A percentile compares a stretch with the other conserved stretches of the same genome.
Evolutionary conservation across 2,113 vertebrate genomes (phyloP).

Genomic region (Microcebus ravelobensis): DNA sequence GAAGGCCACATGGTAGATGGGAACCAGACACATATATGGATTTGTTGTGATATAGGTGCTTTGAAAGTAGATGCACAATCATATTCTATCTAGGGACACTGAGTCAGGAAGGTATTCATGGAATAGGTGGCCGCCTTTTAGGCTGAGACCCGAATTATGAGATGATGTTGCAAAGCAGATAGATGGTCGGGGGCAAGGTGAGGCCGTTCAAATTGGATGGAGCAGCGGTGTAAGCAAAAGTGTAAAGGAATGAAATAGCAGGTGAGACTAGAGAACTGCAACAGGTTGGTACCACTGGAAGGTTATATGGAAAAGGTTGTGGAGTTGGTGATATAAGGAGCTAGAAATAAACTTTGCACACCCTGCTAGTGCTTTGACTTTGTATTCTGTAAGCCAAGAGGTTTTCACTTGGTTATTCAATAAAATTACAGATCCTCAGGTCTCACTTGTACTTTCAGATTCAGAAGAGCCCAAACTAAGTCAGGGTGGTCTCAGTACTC

Average conservation of each 20-base stretch:
- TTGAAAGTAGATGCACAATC: not conserved
- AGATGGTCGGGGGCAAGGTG: not conserved
- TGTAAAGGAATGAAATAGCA: not conserved
- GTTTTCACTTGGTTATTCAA: conserved; percentile 15
- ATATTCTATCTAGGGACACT: not conserved
- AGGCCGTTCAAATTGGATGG: not conserved
- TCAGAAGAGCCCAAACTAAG: not conserved
- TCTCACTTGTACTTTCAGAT: conserved; percentile 38
- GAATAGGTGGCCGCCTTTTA: not conserved
- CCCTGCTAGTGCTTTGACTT: not conserved
- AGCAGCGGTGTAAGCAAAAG: not conserved
- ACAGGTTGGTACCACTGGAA: not conserved
- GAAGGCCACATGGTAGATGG: not conserved
- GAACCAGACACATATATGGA: not conserved
- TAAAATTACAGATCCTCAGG: not conserved
- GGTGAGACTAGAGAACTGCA: not conserved
- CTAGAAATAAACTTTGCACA: conserved; percentile 48
- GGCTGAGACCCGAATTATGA: conserved; percentile 6
- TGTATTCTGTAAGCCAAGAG: not conserved
- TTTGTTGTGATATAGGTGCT: not conserved
- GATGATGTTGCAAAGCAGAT: not conserved
- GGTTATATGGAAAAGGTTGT: not conserved
- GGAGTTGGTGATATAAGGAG: not conserved
- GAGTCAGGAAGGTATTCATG: not conserved
- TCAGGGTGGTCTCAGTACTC: not conserved